Evolutionary conservation across 2,113 vertebrate species (phyloP).

Genomic region (Macrotis lagotis): DNA sequence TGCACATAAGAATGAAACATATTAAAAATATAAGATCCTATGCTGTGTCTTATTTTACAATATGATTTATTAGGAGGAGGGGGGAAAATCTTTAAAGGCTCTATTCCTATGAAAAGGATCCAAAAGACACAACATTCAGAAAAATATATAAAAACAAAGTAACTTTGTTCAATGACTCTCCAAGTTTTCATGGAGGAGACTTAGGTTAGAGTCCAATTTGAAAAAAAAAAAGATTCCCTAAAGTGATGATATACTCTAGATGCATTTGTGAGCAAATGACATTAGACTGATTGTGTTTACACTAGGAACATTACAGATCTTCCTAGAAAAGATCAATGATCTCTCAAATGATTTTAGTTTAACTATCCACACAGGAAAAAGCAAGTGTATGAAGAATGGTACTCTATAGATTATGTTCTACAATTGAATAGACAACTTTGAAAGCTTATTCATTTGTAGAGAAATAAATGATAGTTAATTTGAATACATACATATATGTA

Average conservation of each 20-base stretch:
- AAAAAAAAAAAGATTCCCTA: neutral
- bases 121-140: neutral
- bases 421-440: neutral
- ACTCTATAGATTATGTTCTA: too few species aligned
- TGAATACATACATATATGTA: neutral
- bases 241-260: neutral
- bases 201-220: neutral
- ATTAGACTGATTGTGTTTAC: neutral
- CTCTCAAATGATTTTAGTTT: neutral
- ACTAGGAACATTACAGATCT: neutral
- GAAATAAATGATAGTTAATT: neutral
- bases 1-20: neutral
- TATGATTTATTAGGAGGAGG: neutral
- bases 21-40: neutral
- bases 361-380: neutral
- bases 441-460: neutral
- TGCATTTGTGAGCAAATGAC: neutral
- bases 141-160: neutral
- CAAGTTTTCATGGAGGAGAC: neutral
- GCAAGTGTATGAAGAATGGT: neutral
- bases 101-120: neutral
- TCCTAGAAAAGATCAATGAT: neutral
- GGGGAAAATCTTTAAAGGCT: neutral
- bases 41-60: neutral
- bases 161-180: neutral